Base-by-base conservation (phyloP, 1,140 invertebrate species). In the Cepaea nemoralis region DNA sequence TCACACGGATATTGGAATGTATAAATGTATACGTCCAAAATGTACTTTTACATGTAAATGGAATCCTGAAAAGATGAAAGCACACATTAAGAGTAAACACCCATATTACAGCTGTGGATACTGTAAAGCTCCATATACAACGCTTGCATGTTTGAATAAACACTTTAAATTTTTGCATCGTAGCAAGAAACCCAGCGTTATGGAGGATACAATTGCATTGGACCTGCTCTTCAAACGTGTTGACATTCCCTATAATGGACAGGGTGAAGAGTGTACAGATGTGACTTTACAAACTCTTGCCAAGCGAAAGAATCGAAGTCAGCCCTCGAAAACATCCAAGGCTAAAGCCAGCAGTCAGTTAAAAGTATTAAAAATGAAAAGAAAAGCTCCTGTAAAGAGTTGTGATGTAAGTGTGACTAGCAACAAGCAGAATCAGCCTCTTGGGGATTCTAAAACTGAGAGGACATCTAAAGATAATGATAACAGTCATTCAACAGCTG, bases 21-120 rank as follows among this genome's bases (percentile, higher is more conserved):
- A 70, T 42, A 40, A 8, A 39, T 70, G 69, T n/a, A 40, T 42
- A 24, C 35, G 40, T 31, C 27, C 37, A 42, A 74, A 74, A 3
- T 74, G 71, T 74, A 1, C 14, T 27, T 74, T 45, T 48, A 74
- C 14, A 1, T 27, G 40, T 50, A 16, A 24, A 48, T 74, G 71
- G 71, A 45, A 74, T 45, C 12, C 19, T 42, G 22, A 39, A 33
- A 48, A 3, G 22, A 74, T 74, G 71, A 33, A 42, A 0, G 16
- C 1, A 1, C 71, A 74, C 27, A 33, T 42, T 33, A 48, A 74
- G 0, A 74, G 27, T 16, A 48, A n/a, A 10, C 71, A 74, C 22
- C 42, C 42, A 27, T 33, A 42, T 45, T 74, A 45, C 71, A n/a
- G 39, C 59, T 74, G 71, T 74, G 71, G 71, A 8, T 74, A 74